A percentile compares a stretch with the other conserved stretches of the same genome.
These are phyloP conservation scores for Phyllotis vaccarum DNA, from an alignment of 2,797 vertebrate species.

Conservation along the genomic window DNA sequence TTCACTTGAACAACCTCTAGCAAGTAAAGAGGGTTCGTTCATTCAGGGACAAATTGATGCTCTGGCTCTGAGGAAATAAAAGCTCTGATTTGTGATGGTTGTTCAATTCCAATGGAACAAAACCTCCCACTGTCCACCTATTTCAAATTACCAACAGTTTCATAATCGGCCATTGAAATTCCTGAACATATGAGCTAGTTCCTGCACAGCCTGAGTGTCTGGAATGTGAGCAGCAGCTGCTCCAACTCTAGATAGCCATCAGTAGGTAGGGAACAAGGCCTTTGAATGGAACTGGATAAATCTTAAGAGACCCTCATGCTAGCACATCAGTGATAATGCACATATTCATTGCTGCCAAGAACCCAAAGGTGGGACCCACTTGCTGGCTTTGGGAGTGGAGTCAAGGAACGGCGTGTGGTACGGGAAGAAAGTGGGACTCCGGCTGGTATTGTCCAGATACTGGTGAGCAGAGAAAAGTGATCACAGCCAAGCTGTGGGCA, in stretches of 20 bases:
- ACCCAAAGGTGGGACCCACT: background rate
- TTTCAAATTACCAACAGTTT: slow-evolving; percentile 39
- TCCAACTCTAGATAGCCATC: background rate
- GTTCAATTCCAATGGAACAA: slow-evolving; percentile 28
- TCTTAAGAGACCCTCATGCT: background rate
- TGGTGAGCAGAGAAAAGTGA: background rate
- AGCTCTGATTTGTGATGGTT: background rate
- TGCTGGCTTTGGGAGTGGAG: background rate
- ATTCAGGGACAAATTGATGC: background rate
- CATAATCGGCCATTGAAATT: background rate
- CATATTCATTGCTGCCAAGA: background rate
- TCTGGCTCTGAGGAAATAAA: background rate
- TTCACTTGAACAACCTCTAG: background rate
- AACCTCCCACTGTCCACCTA: background rate
- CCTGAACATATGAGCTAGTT: slow-evolving; percentile 6
- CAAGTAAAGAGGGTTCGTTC: background rate
- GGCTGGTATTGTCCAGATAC: background rate
- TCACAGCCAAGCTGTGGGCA: background rate
- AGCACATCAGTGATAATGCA: background rate
- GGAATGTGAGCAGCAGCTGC: background rate
- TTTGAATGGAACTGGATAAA: background rate
- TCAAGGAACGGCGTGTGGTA: background rate
- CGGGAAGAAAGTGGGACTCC: background rate
- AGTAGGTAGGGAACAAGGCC: background rate
- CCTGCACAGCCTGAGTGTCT: background rate